Evolutionary conservation across 2,888 invertebrate genomes (phyloP).

Genomic region (Acrobasis suavella): DNA sequence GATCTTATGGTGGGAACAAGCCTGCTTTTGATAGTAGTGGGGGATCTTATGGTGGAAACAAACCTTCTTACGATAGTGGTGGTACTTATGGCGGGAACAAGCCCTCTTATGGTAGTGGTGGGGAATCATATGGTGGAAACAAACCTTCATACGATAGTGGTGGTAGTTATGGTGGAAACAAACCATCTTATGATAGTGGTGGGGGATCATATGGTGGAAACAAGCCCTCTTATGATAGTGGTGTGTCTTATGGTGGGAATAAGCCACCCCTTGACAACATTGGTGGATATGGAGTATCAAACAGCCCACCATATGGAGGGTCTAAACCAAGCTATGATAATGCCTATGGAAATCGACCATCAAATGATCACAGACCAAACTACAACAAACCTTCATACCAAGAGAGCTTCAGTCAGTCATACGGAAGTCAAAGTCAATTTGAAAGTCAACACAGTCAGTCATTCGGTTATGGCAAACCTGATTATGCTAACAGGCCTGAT

Average conservation of each 20-base stretch:
- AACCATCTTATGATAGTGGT: neutral
- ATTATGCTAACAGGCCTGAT: conserved; percentile 18
- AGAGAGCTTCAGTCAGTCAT: conserved; percentile 7
- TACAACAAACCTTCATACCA: conserved; percentile 22
- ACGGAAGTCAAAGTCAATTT: conserved; percentile 15
- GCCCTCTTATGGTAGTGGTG: neutral
- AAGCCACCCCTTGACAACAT: conserved; percentile 26
- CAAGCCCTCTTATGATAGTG: conserved; percentile 29
- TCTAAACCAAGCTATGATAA: conserved; percentile 18
- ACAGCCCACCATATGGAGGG: conserved; percentile 26
- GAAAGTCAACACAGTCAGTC: conserved; percentile 18
- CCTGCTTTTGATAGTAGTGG: conserved; percentile 22
- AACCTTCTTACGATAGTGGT: neutral
- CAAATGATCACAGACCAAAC: conserved; percentile 22
- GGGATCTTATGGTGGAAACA: conserved; percentile 14
- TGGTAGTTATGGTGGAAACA: neutral
- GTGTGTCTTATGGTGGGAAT: conserved; percentile 23
- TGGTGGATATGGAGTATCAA: conserved; percentile 7
- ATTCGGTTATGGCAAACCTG: conserved; percentile 8
- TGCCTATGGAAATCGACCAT: conserved; percentile 30
- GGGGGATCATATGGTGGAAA: conserved; percentile 14
- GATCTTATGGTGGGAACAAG: conserved; percentile 30
- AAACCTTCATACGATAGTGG: neutral
- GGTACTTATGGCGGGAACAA: neutral
- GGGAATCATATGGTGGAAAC: neutral